Evolutionary conservation across 2,888 invertebrate species (phyloP), one percentile per base, ranked within the genome.

Genomic region (Luffia ferchaultella): DNA sequence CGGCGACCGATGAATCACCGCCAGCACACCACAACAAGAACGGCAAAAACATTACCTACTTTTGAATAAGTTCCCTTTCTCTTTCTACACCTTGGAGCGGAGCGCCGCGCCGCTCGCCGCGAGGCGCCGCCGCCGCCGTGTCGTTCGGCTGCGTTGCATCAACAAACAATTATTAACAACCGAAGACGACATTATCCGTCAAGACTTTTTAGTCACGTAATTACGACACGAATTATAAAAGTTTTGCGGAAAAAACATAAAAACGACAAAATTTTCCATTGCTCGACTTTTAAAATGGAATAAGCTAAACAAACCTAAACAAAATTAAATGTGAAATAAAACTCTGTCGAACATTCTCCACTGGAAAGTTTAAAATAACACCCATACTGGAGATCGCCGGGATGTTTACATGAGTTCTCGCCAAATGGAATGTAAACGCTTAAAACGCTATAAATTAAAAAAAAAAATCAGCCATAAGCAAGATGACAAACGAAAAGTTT

Each of bases 21-120:
- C 68, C 65, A 58, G 69, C 66, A 66, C 65, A 60, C 68, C 62
- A 63, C 76, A 67, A 66, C 67, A 63, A 65, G 60, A 68, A 63
- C 73, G 68, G 79, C 79, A 82, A 82, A 82, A 83, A 80, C 80
- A 80, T 83, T 80, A 80, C 83, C 83, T 73, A 83, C 82, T 82
- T 83, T 80, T 82, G 74, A 76, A 79, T 80, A 79, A 74, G 76
- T 74, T 76, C 69, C 80, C 82, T 83, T 82, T 83, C 83, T 83
- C 80, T 82, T 82, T 82, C 82, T 79, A 79, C 75, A 76, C 73
- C 72, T 76, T 63, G 57, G 64, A 73, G 68, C 51, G 46, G 16
- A 69, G 67, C 60, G 66, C 63, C 62, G 48, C 48, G 48, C 48
- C 48, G 30, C 30, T 30, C 5, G 30, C 30, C 12, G 30, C 30